Evolutionary conservation across 2,888 invertebrate genomes (phyloP).

Genomic region (Ferdinandea cuprea): DNA sequence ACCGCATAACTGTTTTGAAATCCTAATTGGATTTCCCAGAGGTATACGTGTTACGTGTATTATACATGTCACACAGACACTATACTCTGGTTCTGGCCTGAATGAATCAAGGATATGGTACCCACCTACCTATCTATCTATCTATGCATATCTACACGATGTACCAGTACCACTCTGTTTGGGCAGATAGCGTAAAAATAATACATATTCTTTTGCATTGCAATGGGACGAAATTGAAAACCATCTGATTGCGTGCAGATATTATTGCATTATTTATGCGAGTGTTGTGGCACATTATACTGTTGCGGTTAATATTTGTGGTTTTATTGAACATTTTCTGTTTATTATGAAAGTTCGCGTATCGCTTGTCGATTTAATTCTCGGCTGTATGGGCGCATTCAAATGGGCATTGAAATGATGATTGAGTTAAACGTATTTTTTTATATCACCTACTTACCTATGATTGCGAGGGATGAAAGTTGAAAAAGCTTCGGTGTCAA

Average conservation of each 20-base stretch:
- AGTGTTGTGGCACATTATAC: slow-evolving; percentile 49
- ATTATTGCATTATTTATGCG: slow-evolving; percentile 49
- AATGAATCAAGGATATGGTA: slow-evolving; percentile 53
- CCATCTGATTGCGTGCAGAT: slow-evolving; percentile 47
- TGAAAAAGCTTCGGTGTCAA: not conserved
- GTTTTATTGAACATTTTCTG: slow-evolving; percentile 50
- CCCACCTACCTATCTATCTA: not conserved
- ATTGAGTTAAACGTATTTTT: not conserved
- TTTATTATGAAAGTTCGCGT: slow-evolving; percentile 7
- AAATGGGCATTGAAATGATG: slow-evolving; percentile 6
- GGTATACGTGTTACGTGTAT: slow-evolving; percentile 40
- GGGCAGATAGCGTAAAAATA: slow-evolving; percentile 1
- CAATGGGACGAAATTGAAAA: slow-evolving; percentile 48
- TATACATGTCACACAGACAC: slow-evolving; percentile 18
- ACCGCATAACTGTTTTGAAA: slow-evolving; percentile 68
- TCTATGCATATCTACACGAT: too few species aligned
- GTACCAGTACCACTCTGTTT: not conserved
- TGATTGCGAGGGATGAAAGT: too few species aligned
- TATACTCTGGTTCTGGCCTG: not conserved
- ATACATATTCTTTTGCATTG: not conserved
- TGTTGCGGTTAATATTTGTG: slow-evolving; percentile 55
- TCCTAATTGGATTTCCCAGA: slow-evolving; percentile 71
- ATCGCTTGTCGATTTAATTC: not conserved
- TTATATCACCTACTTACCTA: too few species aligned
- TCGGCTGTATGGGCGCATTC: not conserved